Base-by-base conservation (phyloP, 2,888 invertebrate genomes). In the Acronicta leporina region DNA sequence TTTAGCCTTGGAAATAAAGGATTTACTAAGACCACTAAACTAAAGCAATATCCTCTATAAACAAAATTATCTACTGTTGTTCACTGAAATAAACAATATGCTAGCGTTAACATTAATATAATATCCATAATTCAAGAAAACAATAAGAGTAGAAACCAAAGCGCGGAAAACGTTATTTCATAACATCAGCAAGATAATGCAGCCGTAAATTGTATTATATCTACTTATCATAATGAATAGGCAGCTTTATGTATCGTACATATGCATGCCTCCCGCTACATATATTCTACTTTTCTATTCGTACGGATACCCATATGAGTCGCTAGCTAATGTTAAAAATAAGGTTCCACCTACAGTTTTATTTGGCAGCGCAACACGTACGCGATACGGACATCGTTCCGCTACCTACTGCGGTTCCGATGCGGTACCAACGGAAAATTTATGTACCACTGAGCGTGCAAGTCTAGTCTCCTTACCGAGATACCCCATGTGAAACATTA, bases 371-470 rank as follows among this genome's bases (percentile, higher is more conserved):
- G 85, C 85, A 89, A 89, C 91, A 89, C 87, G 89, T 89, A 87
- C 87, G 85, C 81, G 81, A 82, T 81, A 83, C 84, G 83, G 84
- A 82, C 85, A 83, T 87, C 85, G 87, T 83, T 84, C 81, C 82
- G 85, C 87, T 89, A 90, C 90, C 88, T 90, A 91, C 90, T 93
- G 92, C 92, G 91, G 92, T 88, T 88, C 85, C 92, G 87, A 89
- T 92, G 93, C 92, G 93, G 92, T 88, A 92, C 87, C 83, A 77
- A 75, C 89, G 83, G 86, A 88, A 91, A 92, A 93, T 93, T 92
- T 93, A 93, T 93, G 88, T 90, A 90, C 89, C 89, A 89, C 87
- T 85, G 88, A 89, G 88, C 87, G 87, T 89, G 89, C 91, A 90
- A 89, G 87, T 87, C 87, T 88, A 83, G 82, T 82, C 82, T 81